A percentile compares a stretch with the other conserved stretches of the same genome.
Conservation (phyloP, 2,888 invertebrate species). For the Mongoloraphidia duomilia region DNA sequence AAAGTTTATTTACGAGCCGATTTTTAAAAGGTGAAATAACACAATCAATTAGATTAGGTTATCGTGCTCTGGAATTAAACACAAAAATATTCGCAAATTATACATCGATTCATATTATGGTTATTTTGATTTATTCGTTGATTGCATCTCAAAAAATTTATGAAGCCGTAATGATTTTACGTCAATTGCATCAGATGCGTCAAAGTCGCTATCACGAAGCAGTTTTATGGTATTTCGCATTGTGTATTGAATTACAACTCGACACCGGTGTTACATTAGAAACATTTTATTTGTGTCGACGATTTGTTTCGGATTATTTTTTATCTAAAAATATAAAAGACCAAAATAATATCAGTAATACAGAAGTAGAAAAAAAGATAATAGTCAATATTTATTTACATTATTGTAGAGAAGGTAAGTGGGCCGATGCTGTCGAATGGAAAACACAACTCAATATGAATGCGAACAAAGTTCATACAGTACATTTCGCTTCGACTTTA, state of each 20-base stretch:
- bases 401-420: conserved; percentile 12
- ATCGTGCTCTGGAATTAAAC: conserved; percentile 30
- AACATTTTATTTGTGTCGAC: conserved; percentile 30
- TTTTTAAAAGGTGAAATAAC: conserved; percentile 27
- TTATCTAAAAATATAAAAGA: conserved; percentile 7
- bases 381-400: conserved; percentile 14
- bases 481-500: conserved; percentile 11
- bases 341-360: conserved; percentile 1
- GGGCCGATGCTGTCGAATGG: conserved; percentile 13
- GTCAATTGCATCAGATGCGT: conserved; percentile 23
- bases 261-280: conserved; percentile 41
- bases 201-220: conserved; percentile 22
- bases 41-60: conserved; percentile 29
- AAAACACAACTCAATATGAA: conserved; percentile 10
- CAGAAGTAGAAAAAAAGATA: conserved; percentile 13
- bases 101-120: conserved; percentile 31
- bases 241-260: conserved; percentile 40
- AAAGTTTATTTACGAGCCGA: conserved; percentile 31
- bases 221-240: conserved; percentile 37
- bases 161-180: conserved; percentile 35
- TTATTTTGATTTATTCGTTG: conserved; percentile 32
- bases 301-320: conserved; percentile 27
- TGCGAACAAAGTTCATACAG: conserved; percentile 6
- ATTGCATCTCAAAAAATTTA: conserved; percentile 31
- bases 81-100: conserved; percentile 30